Conservation (phyloP, 2,113 vertebrate genomes). For the Dunckerocampus dactyliophorus region DNA sequence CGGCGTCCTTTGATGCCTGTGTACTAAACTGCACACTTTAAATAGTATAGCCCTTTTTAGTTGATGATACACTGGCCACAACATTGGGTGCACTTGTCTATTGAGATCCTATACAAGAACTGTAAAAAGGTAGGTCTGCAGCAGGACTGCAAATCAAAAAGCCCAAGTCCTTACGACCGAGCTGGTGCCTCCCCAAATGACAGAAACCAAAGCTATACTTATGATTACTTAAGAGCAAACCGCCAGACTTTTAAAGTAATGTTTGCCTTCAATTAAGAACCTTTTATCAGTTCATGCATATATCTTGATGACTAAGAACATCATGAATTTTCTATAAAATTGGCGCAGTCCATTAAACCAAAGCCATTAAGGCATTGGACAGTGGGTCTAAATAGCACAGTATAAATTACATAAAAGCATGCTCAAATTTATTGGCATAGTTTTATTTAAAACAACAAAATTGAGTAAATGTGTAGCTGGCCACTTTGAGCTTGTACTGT, state of each 20-base stretch:
- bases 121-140: too few relatives aligned
- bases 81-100: neutral
- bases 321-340: neutral
- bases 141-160: too few relatives aligned
- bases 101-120: too few relatives aligned
- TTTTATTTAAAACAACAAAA: neutral
- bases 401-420: neutral
- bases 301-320: too few relatives aligned
- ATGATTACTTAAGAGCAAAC: neutral
- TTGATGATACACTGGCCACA: too few relatives aligned
- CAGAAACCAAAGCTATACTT: neutral
- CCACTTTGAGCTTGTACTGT: neutral
- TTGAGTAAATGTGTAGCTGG: too few relatives aligned
- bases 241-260: neutral
- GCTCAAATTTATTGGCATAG: neutral
- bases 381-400: neutral
- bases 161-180: too few relatives aligned
- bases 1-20: neutral
- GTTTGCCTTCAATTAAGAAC: neutral
- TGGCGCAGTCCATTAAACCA: neutral
- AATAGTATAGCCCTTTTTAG: neutral
- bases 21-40: conserved; percentile 1
- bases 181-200: too few relatives aligned
- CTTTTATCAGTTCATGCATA: neutral
- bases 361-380: neutral